These are phyloP conservation scores for Trinectes maculatus DNA, from an alignment of 2,113 vertebrate species.

Conservation along the genomic window DNA sequence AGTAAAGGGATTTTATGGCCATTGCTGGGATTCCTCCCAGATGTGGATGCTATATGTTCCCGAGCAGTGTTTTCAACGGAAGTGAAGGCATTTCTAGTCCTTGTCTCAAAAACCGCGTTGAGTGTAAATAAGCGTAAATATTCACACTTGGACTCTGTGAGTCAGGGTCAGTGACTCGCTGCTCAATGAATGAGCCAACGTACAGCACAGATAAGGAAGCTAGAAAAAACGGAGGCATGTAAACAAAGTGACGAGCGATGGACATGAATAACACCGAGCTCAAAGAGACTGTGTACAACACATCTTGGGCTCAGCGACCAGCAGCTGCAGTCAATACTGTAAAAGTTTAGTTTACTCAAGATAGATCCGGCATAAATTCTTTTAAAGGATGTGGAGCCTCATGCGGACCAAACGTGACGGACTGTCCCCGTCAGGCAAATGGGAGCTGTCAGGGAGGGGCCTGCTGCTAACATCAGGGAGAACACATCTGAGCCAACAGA, in stretches of 20 bases:
- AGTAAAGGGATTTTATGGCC: constrained; percentile 16
- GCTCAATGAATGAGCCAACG: not conserved
- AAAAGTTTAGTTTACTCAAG: constrained; percentile 33
- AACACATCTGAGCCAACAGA: constrained; percentile 28
- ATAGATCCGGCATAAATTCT: constrained; percentile 19
- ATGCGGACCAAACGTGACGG: constrained; percentile 14
- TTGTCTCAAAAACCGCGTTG: constrained; percentile 16
- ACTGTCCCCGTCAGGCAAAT: constrained; percentile 10
- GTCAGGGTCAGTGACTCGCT: not conserved
- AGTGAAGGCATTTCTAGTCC: constrained; percentile 10
- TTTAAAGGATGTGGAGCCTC: constrained; percentile 5
- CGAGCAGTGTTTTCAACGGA: not conserved
- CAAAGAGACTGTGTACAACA: constrained; percentile 16
- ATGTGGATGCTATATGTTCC: constrained; percentile 2
- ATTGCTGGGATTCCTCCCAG: constrained; percentile 8
- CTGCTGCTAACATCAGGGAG: constrained; percentile 54
- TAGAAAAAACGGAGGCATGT: constrained; percentile 1
- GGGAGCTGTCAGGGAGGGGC: constrained; percentile 17
- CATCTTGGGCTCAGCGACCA: constrained; percentile 6
- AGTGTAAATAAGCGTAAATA: constrained; percentile 42
- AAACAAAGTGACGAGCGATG: not conserved
- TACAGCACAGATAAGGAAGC: constrained; percentile 1
- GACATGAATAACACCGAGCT: not conserved
- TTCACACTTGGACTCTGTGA: constrained; percentile 21
- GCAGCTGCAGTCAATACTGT: constrained; percentile 39